phyloP scores from a whole-genome alignment of 2,797 vertebrate genomes.

The Eulemur albifrons region DNA sequence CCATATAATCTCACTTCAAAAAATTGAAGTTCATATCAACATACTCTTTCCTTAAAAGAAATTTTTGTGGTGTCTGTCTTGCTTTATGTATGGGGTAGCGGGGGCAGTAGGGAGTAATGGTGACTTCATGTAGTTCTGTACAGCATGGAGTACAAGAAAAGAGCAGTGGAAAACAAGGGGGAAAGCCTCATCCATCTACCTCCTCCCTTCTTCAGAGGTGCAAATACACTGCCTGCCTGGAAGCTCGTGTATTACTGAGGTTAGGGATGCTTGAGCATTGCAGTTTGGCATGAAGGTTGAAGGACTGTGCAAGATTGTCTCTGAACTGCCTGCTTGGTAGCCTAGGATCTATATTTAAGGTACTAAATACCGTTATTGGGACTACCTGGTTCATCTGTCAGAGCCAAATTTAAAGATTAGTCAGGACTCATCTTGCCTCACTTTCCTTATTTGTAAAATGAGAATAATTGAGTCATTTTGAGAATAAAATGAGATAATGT shows the following conservation, averaged over 20 bases:
- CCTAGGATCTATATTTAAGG: background rate
- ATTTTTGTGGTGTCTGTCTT: background rate
- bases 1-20: background rate
- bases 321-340: background rate
- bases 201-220: background rate
- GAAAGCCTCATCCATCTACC: background rate
- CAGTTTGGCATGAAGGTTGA: background rate
- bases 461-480: background rate
- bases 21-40: background rate
- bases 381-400: background rate
- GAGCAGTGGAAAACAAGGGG: background rate
- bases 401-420: background rate
- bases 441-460: constrained; percentile 37
- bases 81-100: background rate
- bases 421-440: background rate
- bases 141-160: background rate
- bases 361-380: background rate
- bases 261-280: background rate
- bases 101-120: background rate
- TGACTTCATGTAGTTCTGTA: background rate
- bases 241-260: background rate
- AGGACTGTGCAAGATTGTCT: background rate
- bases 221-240: background rate
- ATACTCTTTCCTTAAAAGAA: constrained; percentile 18
- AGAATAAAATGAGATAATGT: background rate